Evolutionary conservation across 30 jellyfish, hydroid and myxozoan species (phyloP), one percentile per base, ranked within the genome.

Genomic region (Phacellophora camtschatica): DNA sequence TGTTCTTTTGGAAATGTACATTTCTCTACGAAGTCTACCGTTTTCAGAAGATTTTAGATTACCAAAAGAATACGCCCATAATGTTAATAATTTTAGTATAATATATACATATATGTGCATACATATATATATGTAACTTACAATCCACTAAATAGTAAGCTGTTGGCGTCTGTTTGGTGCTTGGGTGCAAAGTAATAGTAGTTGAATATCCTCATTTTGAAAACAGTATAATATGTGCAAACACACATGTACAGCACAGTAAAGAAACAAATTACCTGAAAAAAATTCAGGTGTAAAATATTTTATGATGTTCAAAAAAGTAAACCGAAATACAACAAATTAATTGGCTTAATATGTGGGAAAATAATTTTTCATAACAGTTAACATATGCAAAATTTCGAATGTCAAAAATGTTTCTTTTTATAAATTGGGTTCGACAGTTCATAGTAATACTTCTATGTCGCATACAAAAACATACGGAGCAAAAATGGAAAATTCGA

Each of bases 91-190:
- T 39, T 7, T 39, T 5, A 13, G 7, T 5, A 39, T 39, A 39
- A 13, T 13, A 39, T 39, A 5, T 51, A 23, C 18, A 6, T n/a
- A 13, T 51, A 51, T 4, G 34, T 8, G 9, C 10, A 65, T 15
- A 25, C 5, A 72, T 15, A 9, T 10, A 12, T 2, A 4, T 20
- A 55, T 25, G 15, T 10, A n/a, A 74, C 96, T 74, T 35, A 85
- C 94, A 93, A 58, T 22, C 99, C 99, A 77, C 99, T 93, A 90
- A 93, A 93, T 19, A 93, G 96, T 35, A 93, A 50, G 58, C 99
- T 93, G 93, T 93, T 93, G 23, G 99, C 97, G 74, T 93, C 99
- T 29, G 99, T 93, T 61, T 93, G 96, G 68, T 93, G 99, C 37
- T 86, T 89, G 23, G 96, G 95, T 34, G 94, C 99, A 42, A 93